Base-by-base conservation (phyloP, 2,113 vertebrate genomes). In the Corythornis cristatus region DNA sequence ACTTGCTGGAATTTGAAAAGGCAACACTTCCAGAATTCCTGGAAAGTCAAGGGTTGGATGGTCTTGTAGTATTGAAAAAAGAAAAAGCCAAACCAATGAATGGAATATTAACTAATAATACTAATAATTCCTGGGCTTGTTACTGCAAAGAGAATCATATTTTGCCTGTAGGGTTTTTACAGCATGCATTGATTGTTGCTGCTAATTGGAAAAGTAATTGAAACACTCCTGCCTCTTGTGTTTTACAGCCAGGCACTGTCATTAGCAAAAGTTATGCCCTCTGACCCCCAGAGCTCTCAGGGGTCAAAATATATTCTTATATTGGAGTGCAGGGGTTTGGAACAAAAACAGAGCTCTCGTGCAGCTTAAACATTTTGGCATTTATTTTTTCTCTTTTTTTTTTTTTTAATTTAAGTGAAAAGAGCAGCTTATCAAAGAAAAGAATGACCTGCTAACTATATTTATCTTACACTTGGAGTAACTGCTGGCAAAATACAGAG, bases 121-220 rank as follows among this genome's bases (percentile, higher is more conserved):
- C 37, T 37, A 37, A 37, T 37, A 37, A 37, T 37, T 84, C 42
- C 51, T 86, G 57, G 35, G 29, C 84, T 93, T 84, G 53, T 86
- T 90, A 51, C 72, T 87, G 93, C 43, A 88, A 83, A 87, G 75
- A 67, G n/a, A 85, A 71, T 64, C 21, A 26, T 58, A 65, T 83
- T 95, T 93, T 92, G 62, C 87, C 64, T 56, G 28, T 88, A 95
- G 79, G 87, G 95, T 93, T 93, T 93, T 92, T 93, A 60, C 79
- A 94, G 62, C 68, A 46, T 43, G 20, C 83, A 97, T 96, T 95
- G 93, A 95, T 97, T 94, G 81, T 80, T 95, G 77, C 65, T 95
- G 11, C 95, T 97, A 97, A 97, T 96, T 97, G 96, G 96, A 91
- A 94, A 92, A 93, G 87, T 96, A 96, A 97, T 95, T 96, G 96